A percentile compares a stretch with the other conserved stretches of the same genome.
Evolutionary conservation across 2,113 vertebrate species (phyloP).

Genomic region (Melanerpes formicivorus): DNA sequence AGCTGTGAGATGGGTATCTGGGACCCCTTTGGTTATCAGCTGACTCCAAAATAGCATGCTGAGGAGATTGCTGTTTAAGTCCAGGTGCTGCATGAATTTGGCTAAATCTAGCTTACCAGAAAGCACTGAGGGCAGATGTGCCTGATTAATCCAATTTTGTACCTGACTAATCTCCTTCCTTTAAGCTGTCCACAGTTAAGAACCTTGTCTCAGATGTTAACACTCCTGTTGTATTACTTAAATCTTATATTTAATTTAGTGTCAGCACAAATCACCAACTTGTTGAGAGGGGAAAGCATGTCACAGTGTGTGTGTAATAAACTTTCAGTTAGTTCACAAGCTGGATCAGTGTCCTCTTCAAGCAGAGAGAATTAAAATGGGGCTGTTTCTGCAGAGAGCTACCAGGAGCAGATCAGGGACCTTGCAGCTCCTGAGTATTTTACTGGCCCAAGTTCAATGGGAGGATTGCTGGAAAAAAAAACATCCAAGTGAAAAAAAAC

Average conservation of each 20-base stretch:
- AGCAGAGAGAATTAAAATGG: background rate
- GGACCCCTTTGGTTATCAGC: background rate
- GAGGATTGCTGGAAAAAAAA: background rate
- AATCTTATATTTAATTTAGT: background rate
- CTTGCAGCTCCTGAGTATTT: background rate
- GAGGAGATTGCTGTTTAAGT: background rate
- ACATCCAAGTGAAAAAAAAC: background rate
- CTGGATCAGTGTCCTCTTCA: background rate
- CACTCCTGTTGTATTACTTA: background rate
- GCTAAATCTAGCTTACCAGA: background rate
- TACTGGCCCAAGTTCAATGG: background rate
- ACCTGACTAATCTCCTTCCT: background rate
- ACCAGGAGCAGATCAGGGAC: background rate
- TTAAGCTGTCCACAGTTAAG: background rate
- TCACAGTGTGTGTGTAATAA: background rate
- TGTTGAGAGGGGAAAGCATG: background rate
- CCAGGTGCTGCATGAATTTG: background rate
- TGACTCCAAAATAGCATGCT: background rate
- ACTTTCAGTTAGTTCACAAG: background rate
- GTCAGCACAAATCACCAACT: background rate
- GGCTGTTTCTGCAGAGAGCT: background rate
- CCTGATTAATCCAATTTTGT: background rate
- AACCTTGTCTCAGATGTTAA: background rate
- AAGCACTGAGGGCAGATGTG: background rate
- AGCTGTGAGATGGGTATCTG: background rate